These are phyloP conservation scores for Trichopoda pennipes DNA, from an alignment of 2,888 invertebrate species.

Conservation along the genomic window DNA sequence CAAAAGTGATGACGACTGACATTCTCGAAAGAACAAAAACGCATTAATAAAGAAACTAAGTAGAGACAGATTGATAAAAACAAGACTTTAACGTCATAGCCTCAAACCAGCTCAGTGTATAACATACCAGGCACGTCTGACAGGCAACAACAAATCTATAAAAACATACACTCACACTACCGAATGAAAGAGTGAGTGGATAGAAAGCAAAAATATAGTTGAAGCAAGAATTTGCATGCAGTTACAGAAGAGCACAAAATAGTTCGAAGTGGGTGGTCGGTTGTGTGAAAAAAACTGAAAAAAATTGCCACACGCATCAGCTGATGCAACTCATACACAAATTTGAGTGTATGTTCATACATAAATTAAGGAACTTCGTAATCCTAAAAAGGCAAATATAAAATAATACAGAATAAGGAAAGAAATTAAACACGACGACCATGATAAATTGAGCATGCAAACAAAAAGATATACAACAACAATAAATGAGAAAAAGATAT, in stretches of 20 bases:
- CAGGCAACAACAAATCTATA: slow-evolving; percentile 25
- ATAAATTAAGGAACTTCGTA: too few relatives aligned
- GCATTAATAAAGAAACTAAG: not conserved
- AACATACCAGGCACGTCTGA: slow-evolving; percentile 16
- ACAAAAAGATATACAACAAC: too few relatives aligned
- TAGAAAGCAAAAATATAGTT: not conserved
- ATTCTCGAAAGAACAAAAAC: slow-evolving; percentile 1
- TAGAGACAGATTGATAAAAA: not conserved
- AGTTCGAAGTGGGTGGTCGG: slow-evolving; percentile 6
- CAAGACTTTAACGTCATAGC: slow-evolving; percentile 36
- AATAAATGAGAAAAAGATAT: too few relatives aligned
- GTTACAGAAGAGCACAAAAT: not conserved
- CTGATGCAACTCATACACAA: not conserved
- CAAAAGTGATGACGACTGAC: slow-evolving; percentile 36
- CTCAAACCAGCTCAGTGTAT: slow-evolving; percentile 42
- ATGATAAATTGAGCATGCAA: too few relatives aligned
- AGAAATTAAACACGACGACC: too few relatives aligned
- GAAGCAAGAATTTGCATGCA: slow-evolving; percentile 30
- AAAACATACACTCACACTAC: not conserved
- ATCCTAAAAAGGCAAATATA: too few relatives aligned
- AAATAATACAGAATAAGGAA: too few relatives aligned
- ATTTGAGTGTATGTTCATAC: too few relatives aligned
- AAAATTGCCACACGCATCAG: not conserved
- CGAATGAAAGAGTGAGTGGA: too few relatives aligned
- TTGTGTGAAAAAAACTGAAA: not conserved